Percentiles rank a stretch among this genome's conserved stretches.
These are phyloP conservation scores for Ptychoptera albimana DNA, from an alignment of 2,888 invertebrate species.

Conservation along the genomic window DNA sequence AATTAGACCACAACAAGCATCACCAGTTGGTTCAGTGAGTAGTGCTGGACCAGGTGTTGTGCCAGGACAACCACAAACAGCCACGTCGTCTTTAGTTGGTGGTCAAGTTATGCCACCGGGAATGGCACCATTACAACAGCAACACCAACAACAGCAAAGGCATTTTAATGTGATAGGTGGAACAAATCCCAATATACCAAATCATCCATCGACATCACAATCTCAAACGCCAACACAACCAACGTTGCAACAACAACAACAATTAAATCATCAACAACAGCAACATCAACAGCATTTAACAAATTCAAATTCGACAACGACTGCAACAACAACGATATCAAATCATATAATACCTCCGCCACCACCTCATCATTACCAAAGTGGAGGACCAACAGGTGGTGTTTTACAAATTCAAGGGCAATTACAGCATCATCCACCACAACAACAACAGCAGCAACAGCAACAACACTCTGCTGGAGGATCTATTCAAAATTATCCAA, in stretches of 20 bases:
- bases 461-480: constrained; percentile 7
- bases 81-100: background rate
- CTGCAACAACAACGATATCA: constrained; percentile 8
- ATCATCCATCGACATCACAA: constrained; percentile 16
- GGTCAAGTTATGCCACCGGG: constrained; percentile 17
- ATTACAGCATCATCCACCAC: constrained; percentile 12
- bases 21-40: constrained; percentile 25
- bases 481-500: constrained; percentile 29
- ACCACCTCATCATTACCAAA: constrained; percentile 18
- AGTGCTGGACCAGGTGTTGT: constrained; percentile 17
- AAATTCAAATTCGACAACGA: constrained; percentile 15
- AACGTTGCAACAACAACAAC: constrained; percentile 3
- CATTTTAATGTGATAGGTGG: constrained; percentile 6
- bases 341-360: constrained; percentile 8
- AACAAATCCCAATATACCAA: constrained; percentile 8
- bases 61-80: constrained; percentile 8
- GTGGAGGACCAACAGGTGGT: background rate
- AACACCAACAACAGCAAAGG: constrained; percentile 8
- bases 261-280: constrained; percentile 3
- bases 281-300: constrained; percentile 11
- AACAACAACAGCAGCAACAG: constrained; percentile 5
- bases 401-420: constrained; percentile 28
- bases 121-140: constrained; percentile 13
- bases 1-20: constrained; percentile 29
- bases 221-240: constrained; percentile 10